Base-by-base conservation (phyloP, 2,888 invertebrate species). In the Heteropelma amictum region DNA sequence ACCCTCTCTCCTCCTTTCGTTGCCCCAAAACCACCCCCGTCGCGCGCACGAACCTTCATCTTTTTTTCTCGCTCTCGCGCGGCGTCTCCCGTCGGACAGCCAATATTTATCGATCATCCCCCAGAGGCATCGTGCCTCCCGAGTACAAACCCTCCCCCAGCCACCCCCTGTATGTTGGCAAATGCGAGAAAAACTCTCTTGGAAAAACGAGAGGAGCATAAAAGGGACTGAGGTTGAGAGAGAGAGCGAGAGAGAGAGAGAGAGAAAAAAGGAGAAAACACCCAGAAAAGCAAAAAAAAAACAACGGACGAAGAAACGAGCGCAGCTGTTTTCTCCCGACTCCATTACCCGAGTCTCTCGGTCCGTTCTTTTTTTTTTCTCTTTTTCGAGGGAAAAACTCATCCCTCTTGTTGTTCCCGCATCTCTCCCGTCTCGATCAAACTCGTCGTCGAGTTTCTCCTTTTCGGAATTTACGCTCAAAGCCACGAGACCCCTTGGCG, bases 21-120 rank as follows among this genome's bases (percentile, higher is more conserved):
- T 38, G 23, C 53, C 49, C 58, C 67, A 51, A 64, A 61, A 45
- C 72, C 68, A 56, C 56, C 71, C 72, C 68, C 72, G 38, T 67
- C 21, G 71, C 67, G 54, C 70, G 71, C 76, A 78, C 79, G 73
- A 53, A 67, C 47, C 49, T 74, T 77, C 26, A 81, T 82, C 80
- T 82, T 81, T 83, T 21, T 6, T 77, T 42, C 58, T 67, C 63
- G 58, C 63, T 77, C 79, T 47, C 82, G 81, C 80, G 81, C 80
- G 82, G 83, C 83, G 83, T 85, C 83, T 84, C 82, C 83, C 85
- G 84, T 87, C 85, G 83, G 84, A 86, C 85, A 85, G 85, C 87
- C 88, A 85, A 88, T 89, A 88, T 89, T 89, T 89, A 89, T 88
- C 83, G 88, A 88, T 88, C 86, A 88, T 82, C 86, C n/a, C 87